Conservation (phyloP, 2,888 invertebrate species). For the Caenorhabditis sinica region DNA sequence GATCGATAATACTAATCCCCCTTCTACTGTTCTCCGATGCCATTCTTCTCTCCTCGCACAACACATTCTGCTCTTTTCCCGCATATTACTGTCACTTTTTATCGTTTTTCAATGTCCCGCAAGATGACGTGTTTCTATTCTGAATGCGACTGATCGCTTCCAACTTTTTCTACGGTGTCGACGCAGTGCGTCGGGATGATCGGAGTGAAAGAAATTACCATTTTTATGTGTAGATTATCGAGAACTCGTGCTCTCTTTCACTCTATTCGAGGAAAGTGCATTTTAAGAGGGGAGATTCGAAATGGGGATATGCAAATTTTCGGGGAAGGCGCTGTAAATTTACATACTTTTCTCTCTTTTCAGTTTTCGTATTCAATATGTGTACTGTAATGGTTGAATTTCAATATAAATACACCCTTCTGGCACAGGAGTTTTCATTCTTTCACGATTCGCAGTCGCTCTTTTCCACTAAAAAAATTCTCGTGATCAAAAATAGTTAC, state of each 20-base stretch:
- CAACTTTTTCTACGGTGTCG: slow-evolving; percentile 9
- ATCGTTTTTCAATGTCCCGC: no score
- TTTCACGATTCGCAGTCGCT: background rate
- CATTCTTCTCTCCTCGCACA: slow-evolving; percentile 11
- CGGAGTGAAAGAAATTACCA: slow-evolving; percentile 8
- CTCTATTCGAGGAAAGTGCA: slow-evolving; percentile 47
- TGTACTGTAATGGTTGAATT: slow-evolving; percentile 34
- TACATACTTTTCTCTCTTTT: slow-evolving; percentile 13
- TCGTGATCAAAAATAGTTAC: background rate
- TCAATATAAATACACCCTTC: slow-evolving; percentile 36
- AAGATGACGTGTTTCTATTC: background rate
- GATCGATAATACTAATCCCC: slow-evolving; percentile 18
- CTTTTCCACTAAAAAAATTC: background rate
- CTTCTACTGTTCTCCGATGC: slow-evolving; percentile 31
- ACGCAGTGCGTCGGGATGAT: slow-evolving; percentile 39
- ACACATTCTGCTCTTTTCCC: slow-evolving; percentile 52
- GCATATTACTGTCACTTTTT: background rate
- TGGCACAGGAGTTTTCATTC: slow-evolving; percentile 1
- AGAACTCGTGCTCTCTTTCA: slow-evolving; percentile 53
- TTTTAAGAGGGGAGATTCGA: slow-evolving; percentile 7
- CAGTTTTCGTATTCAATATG: slow-evolving; percentile 27
- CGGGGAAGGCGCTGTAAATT: slow-evolving; percentile 5
- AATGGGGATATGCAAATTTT: slow-evolving; percentile 43
- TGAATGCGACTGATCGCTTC: background rate
- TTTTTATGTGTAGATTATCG: slow-evolving; percentile 53